Evolutionary conservation across 2,797 vertebrate genomes (phyloP).

Genomic region (Psittacula derbiana): DNA sequence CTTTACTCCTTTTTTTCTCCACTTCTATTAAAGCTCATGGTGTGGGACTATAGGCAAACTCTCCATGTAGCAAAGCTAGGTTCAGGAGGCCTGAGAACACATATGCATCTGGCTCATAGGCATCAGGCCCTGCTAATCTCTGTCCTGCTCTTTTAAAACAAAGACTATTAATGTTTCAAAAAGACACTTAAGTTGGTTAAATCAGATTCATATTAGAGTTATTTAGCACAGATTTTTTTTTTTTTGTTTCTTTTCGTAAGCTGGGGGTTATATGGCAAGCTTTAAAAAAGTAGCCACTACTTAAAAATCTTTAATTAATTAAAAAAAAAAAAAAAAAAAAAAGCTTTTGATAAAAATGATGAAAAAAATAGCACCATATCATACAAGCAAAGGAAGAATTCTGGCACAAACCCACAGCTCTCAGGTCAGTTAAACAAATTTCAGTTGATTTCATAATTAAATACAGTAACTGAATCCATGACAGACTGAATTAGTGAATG

Average conservation of each 20-base stretch:
- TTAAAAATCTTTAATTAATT: background rate
- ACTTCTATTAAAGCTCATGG: background rate
- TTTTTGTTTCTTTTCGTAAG: background rate
- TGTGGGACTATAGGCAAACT: background rate
- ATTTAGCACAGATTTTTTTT: background rate
- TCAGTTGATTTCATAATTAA: background rate
- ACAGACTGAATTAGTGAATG: background rate
- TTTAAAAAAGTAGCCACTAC: background rate
- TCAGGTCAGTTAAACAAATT: background rate
- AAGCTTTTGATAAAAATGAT: background rate
- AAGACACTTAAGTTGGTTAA: background rate
- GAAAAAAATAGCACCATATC: background rate
- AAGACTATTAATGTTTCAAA: background rate
- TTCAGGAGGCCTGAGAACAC: background rate
- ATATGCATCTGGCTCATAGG: rapidly evolving
- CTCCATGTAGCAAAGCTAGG: rapidly evolving
- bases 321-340: background rate
- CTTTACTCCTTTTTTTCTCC: background rate
- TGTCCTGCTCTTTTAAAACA: background rate
- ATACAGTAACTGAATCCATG: background rate
- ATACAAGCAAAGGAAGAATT: background rate
- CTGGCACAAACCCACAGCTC: background rate
- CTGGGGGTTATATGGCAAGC: background rate
- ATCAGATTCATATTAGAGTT: background rate
- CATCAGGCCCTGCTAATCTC: background rate